These are phyloP conservation scores for Erpornis zantholeuca DNA, from an alignment of 2,113 vertebrate genomes.

Conservation along the genomic window DNA sequence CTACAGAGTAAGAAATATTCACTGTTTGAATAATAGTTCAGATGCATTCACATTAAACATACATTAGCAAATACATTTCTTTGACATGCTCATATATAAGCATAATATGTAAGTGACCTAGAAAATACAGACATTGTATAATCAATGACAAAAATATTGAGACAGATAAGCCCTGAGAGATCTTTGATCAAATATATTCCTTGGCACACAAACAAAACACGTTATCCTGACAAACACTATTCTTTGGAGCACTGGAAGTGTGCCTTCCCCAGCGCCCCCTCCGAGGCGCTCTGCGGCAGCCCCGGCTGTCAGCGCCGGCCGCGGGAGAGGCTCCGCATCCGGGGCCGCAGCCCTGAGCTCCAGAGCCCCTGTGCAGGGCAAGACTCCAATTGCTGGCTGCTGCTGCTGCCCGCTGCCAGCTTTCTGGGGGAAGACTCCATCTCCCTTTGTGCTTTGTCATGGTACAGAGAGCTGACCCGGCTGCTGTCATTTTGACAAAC, in stretches of 20 bases:
- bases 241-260: background rate
- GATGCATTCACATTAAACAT: conserved; percentile 40
- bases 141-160: conserved; percentile 35
- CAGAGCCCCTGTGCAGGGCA: background rate
- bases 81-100: background rate
- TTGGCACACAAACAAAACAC: background rate
- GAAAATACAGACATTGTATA: conserved; percentile 27
- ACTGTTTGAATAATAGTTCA: background rate
- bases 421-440: rapidly evolving
- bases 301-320: background rate
- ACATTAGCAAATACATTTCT: conserved; percentile 31
- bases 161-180: conserved; percentile 18
- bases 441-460: background rate
- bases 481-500: background rate
- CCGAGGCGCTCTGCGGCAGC: background rate
- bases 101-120: conserved; percentile 47
- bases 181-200: conserved; percentile 21
- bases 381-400: background rate
- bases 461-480: background rate
- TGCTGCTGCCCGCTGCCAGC: background rate
- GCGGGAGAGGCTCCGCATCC: background rate
- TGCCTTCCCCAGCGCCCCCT: background rate
- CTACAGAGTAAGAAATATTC: background rate
- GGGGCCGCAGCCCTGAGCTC: background rate
- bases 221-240: background rate